Conservation (phyloP, 2,888 invertebrate species). For the Dicyrtomina minuta region DNA sequence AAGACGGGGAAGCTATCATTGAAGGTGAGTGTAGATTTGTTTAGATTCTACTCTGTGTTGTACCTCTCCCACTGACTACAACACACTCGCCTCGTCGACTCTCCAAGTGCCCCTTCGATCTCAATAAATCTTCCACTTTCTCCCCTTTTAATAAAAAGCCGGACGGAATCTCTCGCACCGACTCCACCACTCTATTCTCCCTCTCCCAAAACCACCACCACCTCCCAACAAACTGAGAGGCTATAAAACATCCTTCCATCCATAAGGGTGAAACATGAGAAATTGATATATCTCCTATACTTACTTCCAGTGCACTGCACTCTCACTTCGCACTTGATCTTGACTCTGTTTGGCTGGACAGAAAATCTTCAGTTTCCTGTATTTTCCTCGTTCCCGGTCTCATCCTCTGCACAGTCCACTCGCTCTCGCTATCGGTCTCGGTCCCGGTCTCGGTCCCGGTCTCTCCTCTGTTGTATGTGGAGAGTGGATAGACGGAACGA, state of each 20-base stretch:
- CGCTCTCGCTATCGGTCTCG: too few relatives aligned
- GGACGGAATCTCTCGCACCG: conserved; percentile 19
- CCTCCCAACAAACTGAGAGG: too few relatives aligned
- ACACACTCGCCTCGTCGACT: conserved; percentile 14
- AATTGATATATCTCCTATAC: too few relatives aligned
- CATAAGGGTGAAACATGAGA: too few relatives aligned
- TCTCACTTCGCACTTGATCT: conserved; percentile 26
- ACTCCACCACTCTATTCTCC: conserved; percentile 24
- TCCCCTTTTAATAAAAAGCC: conserved; percentile 31
- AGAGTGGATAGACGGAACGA: not conserved
- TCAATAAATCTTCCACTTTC: conserved; percentile 33
- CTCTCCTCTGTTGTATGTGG: not conserved
- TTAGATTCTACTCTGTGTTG: too few relatives aligned
- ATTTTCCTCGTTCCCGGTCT: too few relatives aligned
- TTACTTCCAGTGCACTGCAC: conserved; percentile 8
- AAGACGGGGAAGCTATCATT: conserved; percentile 30
- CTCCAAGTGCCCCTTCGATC: conserved; percentile 27
- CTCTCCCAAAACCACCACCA: too few relatives aligned
- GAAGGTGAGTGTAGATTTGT: conserved; percentile 5
- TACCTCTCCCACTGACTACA: too few relatives aligned
- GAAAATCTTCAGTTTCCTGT: too few relatives aligned
- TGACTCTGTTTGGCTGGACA: conserved; percentile 18
- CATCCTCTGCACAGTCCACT: too few relatives aligned
- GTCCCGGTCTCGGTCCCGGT: too few relatives aligned
- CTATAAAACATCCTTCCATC: conserved; percentile 9